Evolutionary conservation across 1,140 invertebrate genomes (phyloP), one percentile per base, ranked within the genome.

Genomic region (Melanaphis sacchari): DNA sequence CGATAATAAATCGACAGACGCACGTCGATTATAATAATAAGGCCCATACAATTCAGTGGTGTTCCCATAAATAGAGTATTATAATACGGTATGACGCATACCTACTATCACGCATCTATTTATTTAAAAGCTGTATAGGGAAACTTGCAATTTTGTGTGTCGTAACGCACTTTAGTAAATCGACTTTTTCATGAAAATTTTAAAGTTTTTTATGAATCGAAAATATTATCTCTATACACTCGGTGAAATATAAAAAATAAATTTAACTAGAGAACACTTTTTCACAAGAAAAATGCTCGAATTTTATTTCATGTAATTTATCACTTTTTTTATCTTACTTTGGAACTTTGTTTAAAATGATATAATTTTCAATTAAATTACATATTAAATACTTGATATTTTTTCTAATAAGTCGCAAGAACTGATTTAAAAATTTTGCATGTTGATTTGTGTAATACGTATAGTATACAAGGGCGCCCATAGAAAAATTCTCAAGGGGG

Each of bases 1-100:
- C 31, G 40, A 46, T 43, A 76, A 91, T 91, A 91, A 91, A 76
- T 59, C 90, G 90, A 66, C 90, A 26, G 38, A 40, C 59, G 6
- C 1, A 31, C 85, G 31, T 21, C 41, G 21, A 87, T 22, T 76
- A 90, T 82, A 24, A 38, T 82, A 82, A 82, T 22, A 82, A 36
- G 8, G 36, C 7, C 76, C 8, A 81, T 76, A 76, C 59, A n/a
- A 76, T n/a, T 76, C 15, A n/a, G 59, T 18, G 31, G 59, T 18
- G 31, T 66, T 66, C 31, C 9, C 22, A 18, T 31, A 76, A 15
- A 49, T 15, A 15, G 26, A 43, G 59, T 66, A 76, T 76, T 52
- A 52, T 52, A 24, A 6, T 52, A 24, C 24, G 22, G 26, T 21
- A 31, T n/a, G n/a, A 76, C 31, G 15, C n/a, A 66, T 15, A 59